phyloP scores from a whole-genome alignment of 2,888 invertebrate genomes.

The Amphipoea oculea region DNA sequence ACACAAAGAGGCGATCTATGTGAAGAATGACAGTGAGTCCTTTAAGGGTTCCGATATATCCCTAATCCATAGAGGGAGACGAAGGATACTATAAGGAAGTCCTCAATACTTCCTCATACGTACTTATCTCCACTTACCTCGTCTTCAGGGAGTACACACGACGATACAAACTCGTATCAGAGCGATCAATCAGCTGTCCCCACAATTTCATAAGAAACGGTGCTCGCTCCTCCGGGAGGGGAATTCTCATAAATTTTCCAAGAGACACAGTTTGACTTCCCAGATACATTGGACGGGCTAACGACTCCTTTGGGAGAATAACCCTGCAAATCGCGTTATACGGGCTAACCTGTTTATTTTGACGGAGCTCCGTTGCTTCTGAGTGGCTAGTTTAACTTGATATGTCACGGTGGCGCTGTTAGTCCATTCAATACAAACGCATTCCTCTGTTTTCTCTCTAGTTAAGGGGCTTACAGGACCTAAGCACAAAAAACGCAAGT shows the following conservation, averaged over 20 bases:
- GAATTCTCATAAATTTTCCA: constrained; percentile 61
- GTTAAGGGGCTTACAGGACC: neutral
- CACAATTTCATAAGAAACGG: constrained; percentile 54
- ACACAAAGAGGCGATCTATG: neutral
- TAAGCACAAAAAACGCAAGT: no score
- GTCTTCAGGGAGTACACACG: constrained; percentile 27
- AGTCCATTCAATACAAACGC: neutral
- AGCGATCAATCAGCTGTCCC: constrained; percentile 57
- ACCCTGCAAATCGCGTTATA: constrained; percentile 58
- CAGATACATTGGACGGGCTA: constrained; percentile 59
- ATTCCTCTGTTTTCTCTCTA: neutral
- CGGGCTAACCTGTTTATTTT: constrained; percentile 51
- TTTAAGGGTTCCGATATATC: neutral
- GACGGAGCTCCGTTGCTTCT: constrained; percentile 20
- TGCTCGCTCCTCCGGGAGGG: constrained; percentile 45
- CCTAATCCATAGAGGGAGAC: neutral
- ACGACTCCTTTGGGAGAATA: constrained; percentile 66
- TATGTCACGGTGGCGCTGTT: neutral
- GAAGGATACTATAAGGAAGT: constrained; percentile 35
- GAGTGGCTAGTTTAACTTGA: constrained; percentile 21
- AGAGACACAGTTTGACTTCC: constrained; percentile 59
- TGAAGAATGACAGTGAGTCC: neutral
- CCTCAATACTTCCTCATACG: constrained; percentile 4
- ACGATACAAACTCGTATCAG: constrained; percentile 40
- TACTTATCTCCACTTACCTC: constrained; percentile 33